These are phyloP conservation scores for Tragelaphus scriptus DNA, from an alignment of 2,113 vertebrate genomes.

Conservation along the genomic window DNA sequence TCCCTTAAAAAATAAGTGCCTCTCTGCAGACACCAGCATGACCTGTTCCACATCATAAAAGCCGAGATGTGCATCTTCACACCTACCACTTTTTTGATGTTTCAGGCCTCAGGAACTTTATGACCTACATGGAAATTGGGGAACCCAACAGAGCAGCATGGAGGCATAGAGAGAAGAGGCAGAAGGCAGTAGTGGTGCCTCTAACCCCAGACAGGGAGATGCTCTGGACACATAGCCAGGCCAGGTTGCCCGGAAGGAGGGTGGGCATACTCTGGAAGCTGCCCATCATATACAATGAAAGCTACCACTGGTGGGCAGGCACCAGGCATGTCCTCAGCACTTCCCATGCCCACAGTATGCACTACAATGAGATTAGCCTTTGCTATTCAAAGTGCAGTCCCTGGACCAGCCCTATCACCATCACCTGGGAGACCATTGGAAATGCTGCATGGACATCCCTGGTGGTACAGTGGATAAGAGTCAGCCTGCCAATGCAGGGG, in stretches of 20 bases:
- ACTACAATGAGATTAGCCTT: background rate
- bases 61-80: background rate
- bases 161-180: background rate
- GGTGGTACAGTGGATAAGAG: background rate
- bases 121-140: background rate
- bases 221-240: background rate
- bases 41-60: background rate
- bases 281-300: background rate
- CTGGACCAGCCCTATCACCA: background rate
- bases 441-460: background rate
- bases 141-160: too few relatives aligned
- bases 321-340: background rate
- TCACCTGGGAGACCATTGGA: background rate
- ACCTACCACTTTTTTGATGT: too few relatives aligned
- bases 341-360: fast-evolving
- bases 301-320: fast-evolving
- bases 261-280: background rate
- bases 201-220: background rate
- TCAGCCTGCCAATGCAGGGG: background rate
- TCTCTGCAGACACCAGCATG: background rate
- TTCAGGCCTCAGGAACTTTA: background rate
- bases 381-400: background rate
- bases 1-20: background rate
- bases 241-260: background rate
- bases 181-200: too few relatives aligned